Evolutionary conservation across 1,140 invertebrate species (phyloP), one percentile per base, ranked within the genome.

Genomic region (Drosophila nigrodunni): DNA sequence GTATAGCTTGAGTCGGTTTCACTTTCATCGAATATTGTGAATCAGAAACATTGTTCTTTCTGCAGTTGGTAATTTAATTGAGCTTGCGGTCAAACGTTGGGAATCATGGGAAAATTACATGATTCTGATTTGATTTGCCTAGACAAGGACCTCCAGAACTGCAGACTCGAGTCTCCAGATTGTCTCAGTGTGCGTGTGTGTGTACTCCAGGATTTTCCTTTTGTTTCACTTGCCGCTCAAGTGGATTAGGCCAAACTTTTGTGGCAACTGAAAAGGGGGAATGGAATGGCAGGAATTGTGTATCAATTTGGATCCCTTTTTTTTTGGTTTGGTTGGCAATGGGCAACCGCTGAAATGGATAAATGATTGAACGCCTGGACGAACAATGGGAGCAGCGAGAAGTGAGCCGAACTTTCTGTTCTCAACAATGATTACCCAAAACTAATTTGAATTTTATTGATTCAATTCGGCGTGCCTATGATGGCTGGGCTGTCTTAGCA

Each of bases 401-500:
- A 57, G 37, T 57, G 50, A 54, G 34, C 39, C 50, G 10, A 50
- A 66, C 43, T 57, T 37, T 41, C 35, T 18, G 44, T 43, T 52
- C 41, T 57, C 58, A 54, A 54, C 73, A 77, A 74, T 89, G 85
- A 89, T 88, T 89, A 81, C 85, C 85, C 78, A 85, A 89, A 88
- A 89, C 85, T 88, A 88, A 88, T 88, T 88, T 88, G 85, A 88
- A 88, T 88, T 88, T 88, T 89, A 88, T 88, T 88, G 85, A 88
- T 88, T 89, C 80, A 80, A 82, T 82, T 83, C 85, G 74, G 72
- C 50, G 79, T 69, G n/a, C 11, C 58, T 52, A 52, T 47, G 37
- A 39, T 39, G 37, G 47, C 55, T 43, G 46, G n/a, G 15, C 58
- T 58, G 59, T 49, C 77, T 70, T 47, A 50, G 46, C 73, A 62